Evolutionary conservation across 2,113 vertebrate species (phyloP).

Genomic region (Aptenodytes patagonicus): DNA sequence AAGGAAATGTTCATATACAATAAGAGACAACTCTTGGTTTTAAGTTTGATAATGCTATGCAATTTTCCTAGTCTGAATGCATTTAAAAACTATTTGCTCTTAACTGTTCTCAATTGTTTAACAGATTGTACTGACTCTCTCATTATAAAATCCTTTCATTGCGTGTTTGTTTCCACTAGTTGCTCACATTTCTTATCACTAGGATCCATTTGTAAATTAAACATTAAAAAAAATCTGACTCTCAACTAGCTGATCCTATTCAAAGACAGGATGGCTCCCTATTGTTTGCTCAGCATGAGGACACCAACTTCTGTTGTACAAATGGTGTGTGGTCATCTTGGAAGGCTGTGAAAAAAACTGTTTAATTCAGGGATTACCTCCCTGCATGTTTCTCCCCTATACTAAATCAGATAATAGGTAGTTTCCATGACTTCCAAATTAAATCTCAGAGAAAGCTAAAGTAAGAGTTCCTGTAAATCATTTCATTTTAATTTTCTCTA

Average conservation of each 20-base stretch:
- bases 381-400: constrained; percentile 91
- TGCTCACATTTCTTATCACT: constrained; percentile 94
- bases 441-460: constrained; percentile 70
- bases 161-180: constrained; percentile 82
- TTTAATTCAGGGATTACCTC: constrained; percentile 99
- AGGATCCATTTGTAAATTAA: constrained; percentile 99
- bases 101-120: constrained; percentile 90
- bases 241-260: constrained; percentile 89
- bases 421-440: constrained; percentile 95
- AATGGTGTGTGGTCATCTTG: constrained; percentile 95
- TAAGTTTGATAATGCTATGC: constrained; percentile 62
- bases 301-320: constrained; percentile 91
- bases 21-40: constrained; percentile 57
- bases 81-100: constrained; percentile 76
- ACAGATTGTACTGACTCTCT: constrained; percentile 89
- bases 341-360: constrained; percentile 87
- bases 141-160: constrained; percentile 91
- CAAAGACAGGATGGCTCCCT: constrained; percentile 97
- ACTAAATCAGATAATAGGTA: constrained; percentile 98
- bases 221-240: constrained; percentile 89
- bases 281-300: constrained; percentile 99
- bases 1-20: constrained; percentile 51
- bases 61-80: constrained; percentile 66
- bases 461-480: constrained; percentile 58
- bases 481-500: constrained; percentile 43